Evolutionary conservation across 2,797 vertebrate genomes (phyloP).

Genomic region (Hyperoplus lanceolatus): DNA sequence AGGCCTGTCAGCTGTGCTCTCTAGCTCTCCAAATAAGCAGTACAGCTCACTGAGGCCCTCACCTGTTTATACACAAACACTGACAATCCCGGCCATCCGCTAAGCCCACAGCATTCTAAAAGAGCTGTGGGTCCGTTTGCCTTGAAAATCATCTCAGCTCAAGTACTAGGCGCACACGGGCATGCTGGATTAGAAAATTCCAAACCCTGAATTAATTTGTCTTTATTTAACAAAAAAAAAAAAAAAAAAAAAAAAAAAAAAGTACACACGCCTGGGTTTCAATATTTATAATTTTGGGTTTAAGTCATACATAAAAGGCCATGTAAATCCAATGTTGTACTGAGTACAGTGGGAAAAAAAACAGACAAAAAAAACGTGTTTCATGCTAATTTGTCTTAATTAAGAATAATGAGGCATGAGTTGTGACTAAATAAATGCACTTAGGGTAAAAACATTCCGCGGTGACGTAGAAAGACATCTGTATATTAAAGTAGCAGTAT

Average conservation of each 20-base stretch:
- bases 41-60: constrained; percentile 50
- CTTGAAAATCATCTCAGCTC: constrained; percentile 3
- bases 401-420: constrained; percentile 47
- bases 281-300: constrained; percentile 7
- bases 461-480: constrained; percentile 17
- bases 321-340: constrained; percentile 4
- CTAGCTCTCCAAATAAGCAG: constrained; percentile 25
- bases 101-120: constrained; percentile 35
- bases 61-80: constrained; percentile 36
- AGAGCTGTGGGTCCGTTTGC: constrained; percentile 17
- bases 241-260: not conserved
- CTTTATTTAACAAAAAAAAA: not conserved
- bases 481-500: constrained; percentile 6
- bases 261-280: not conserved
- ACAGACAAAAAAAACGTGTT: constrained; percentile 1
- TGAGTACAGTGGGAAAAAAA: not conserved
- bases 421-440: constrained; percentile 30
- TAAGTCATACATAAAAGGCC: not conserved
- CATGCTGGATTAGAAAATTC: constrained; percentile 2
- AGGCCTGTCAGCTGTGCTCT: constrained; percentile 38
- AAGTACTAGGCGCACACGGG: not conserved
- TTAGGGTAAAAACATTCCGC: constrained; percentile 20
- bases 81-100: constrained; percentile 11
- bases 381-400: constrained; percentile 20
- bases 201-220: not conserved